These are phyloP conservation scores for Halisarca cf. caerulea DNA, from an alignment of 37 sponge, comb jelly and placozoan species.

Conservation along the genomic window DNA sequence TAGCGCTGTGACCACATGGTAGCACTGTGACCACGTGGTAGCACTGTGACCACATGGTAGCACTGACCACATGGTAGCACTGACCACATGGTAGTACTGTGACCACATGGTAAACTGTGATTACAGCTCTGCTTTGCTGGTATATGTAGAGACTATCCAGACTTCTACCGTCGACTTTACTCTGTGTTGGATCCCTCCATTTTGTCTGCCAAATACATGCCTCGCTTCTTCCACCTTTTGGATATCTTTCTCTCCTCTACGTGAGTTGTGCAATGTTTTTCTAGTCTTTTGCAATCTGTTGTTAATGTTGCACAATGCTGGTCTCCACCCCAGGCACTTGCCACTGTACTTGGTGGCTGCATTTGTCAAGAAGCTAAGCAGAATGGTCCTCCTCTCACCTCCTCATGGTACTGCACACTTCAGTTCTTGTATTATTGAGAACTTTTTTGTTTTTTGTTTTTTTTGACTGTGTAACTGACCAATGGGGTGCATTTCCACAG, in stretches of 20 bases:
- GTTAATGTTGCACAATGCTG: not conserved
- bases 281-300: not conserved
- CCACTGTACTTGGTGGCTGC: slow-evolving; percentile 95
- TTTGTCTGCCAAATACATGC: slow-evolving; percentile 70
- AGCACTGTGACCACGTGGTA: no score
- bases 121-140: no score
- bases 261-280: slow-evolving; percentile 18
- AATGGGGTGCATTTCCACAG: slow-evolving; percentile 25
- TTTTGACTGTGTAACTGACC: not conserved
- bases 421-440: no score
- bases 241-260: slow-evolving; percentile 87
- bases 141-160: slow-evolving; percentile 86
- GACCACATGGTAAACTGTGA: no score
- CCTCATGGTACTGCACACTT: slow-evolving; percentile 73
- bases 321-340: slow-evolving; percentile 65
- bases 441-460: no score
- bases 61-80: no score
- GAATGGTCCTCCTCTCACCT: slow-evolving; percentile 83
- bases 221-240: slow-evolving; percentile 84
- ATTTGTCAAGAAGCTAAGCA: slow-evolving; percentile 84
- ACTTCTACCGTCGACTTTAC: slow-evolving; percentile 90
- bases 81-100: no score
- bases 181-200: slow-evolving; percentile 62
- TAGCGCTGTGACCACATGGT: no score
- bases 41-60: no score